Percentiles rank a stretch among this genome's conserved stretches.
Evolutionary conservation across 2,113 vertebrate species (phyloP).

Genomic region (Perccottus glenii): DNA sequence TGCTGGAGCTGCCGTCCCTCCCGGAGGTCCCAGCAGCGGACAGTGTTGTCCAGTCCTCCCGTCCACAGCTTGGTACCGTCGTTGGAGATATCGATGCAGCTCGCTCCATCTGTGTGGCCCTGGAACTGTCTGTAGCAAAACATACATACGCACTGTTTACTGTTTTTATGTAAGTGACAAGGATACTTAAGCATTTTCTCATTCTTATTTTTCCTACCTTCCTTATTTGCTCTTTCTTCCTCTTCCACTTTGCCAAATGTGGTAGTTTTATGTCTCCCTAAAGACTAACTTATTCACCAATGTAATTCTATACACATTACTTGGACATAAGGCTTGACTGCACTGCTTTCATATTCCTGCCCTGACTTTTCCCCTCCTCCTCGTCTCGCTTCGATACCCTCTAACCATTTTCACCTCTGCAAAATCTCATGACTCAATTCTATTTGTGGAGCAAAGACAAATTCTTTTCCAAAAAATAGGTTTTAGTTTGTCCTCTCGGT

Average conservation of each 20-base stretch:
- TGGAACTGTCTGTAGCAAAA: conserved; percentile 77
- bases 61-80: conserved; percentile 84
- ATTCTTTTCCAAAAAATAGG: neutral
- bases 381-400: conserved; percentile 14
- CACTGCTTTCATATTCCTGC: neutral
- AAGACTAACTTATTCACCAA: conserved; percentile 4
- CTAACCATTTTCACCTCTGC: neutral
- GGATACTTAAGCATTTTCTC: neutral
- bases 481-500: neutral
- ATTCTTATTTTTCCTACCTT: neutral
- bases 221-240: neutral
- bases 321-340: conserved; percentile 17
- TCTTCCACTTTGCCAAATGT: conserved; percentile 52
- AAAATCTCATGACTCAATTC: neutral
- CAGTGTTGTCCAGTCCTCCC: conserved; percentile 82
- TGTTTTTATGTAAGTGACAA: neutral
- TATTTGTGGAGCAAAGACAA: conserved; percentile 10
- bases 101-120: conserved; percentile 76
- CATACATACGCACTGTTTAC: neutral
- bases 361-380: neutral
- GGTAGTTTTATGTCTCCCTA: conserved; percentile 20
- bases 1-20: conserved; percentile 82
- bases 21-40: conserved; percentile 81
- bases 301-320: neutral
- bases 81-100: conserved; percentile 84